Evolutionary conservation across 2,113 vertebrate genomes (phyloP), one percentile per base, ranked within the genome.

Genomic region (Phrynocephalus versicolor): DNA sequence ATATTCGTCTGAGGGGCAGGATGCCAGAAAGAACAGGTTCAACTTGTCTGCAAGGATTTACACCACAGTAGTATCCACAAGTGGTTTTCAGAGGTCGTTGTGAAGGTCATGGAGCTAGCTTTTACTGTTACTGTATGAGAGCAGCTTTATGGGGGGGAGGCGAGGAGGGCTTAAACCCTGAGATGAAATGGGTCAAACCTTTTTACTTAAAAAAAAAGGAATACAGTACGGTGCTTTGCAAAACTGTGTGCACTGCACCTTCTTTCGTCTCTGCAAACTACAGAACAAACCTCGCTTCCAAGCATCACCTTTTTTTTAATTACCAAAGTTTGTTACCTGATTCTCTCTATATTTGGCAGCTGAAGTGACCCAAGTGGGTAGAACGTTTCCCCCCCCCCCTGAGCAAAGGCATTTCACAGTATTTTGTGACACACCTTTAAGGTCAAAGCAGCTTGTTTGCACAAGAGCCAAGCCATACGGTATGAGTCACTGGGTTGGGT

Each of bases 11-110:
- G 62, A 94, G 94, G 94, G 96, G 96, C 96, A 93, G 87, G 85
- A 88, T 96, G 96, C 96, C 96, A 96, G 93, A 95, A 96, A 96
- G 96, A 97, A 97, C 97, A 97, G 97, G 97, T 97, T 97, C 87
- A 95, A 96, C 97, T 96, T 97, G 97, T 97, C 96, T 95, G 94
- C 91, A 93, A 96, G 95, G 97, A 97, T 97, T 97, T 97, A 96
- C 96, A 96, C 96, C 93, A 91, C 90, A 94, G 95, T 95, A 93
- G 95, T 96, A 93, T 92, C 94, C 95, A 95, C 96, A 96, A 97
- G 95, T 97, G 96, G 94, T 94, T 96, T 95, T 92, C 67, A 92
- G 94, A 97, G 97, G 97, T 97, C 95, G 94, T 93, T 88, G 89
- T 95, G 94, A 95, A 97, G 97, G 97, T 96, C 95, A 96, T 0